A percentile compares a stretch with the other conserved stretches of the same genome.
Evolutionary conservation across 2,797 vertebrate genomes (phyloP).

Genomic region (Allochrocebus solatus): DNA sequence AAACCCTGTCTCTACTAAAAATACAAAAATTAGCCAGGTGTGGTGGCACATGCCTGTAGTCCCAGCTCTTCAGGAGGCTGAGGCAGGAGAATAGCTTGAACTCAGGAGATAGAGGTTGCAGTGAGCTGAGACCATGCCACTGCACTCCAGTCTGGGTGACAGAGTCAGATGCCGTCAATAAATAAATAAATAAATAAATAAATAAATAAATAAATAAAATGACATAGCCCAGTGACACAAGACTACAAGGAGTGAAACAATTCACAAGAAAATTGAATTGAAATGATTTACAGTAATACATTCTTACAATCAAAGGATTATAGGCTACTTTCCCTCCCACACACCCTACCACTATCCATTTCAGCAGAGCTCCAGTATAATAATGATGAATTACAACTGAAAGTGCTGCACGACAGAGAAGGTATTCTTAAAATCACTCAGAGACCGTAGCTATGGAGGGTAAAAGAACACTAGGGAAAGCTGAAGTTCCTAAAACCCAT

Average conservation of each 20-base stretch:
- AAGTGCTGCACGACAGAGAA: not conserved
- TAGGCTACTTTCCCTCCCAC: not conserved
- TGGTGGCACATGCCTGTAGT: not conserved
- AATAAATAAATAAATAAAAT: too few species aligned
- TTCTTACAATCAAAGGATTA: not conserved
- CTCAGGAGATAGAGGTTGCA: not conserved
- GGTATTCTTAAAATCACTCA: not conserved
- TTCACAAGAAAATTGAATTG: not conserved
- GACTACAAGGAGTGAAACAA: not conserved
- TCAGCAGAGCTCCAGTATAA: not conserved
- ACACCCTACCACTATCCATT: not conserved
- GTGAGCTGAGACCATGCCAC: not conserved
- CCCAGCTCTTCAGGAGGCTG: not conserved
- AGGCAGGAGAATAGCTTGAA: not conserved
- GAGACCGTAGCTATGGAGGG: not conserved
- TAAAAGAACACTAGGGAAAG: not conserved
- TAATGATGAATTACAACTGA: not conserved
- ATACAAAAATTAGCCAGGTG: not conserved
- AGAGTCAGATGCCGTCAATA: fast-evolving
- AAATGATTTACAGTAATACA: not conserved
- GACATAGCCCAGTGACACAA: not conserved
- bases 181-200: too few species aligned
- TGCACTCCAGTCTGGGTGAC: not conserved
- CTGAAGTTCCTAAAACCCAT: not conserved
- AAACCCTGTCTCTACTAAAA: not conserved